These are phyloP conservation scores for Peromyscus attwateri DNA, from an alignment of 2,797 vertebrate species.

Conservation along the genomic window DNA sequence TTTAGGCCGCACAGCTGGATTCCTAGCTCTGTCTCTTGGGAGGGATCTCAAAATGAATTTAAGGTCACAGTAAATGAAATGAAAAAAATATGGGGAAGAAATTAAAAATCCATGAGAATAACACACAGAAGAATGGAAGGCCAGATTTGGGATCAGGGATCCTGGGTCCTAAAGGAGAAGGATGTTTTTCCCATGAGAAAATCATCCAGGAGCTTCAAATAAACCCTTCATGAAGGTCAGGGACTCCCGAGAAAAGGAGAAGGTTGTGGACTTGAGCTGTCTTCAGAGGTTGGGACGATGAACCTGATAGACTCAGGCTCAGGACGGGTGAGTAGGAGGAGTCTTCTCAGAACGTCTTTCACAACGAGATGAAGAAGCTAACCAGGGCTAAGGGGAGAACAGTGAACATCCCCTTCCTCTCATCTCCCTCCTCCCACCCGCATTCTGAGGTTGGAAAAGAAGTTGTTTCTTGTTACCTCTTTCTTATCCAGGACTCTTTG, in stretches of 20 bases:
- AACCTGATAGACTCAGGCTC: conserved; percentile 55
- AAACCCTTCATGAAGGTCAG: conserved; percentile 38
- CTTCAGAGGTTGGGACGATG: background rate
- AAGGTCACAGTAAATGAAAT: conserved; percentile 25
- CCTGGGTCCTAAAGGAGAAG: conserved; percentile 23
- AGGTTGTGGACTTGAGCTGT: conserved; percentile 46
- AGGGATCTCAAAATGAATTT: conserved; percentile 33
- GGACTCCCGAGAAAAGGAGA: conserved; percentile 50
- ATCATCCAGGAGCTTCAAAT: conserved; percentile 9
- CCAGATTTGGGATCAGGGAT: conserved; percentile 6
- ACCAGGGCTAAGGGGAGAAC: background rate
- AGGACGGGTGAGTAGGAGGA: background rate
- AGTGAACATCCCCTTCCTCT: background rate
- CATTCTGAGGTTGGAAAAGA: conserved; percentile 3
- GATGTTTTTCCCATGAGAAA: conserved; percentile 84
- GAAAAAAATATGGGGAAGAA: background rate
- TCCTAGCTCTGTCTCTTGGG: background rate
- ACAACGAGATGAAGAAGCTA: conserved; percentile 7
- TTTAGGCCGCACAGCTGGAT: background rate
- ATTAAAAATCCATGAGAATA: conserved; percentile 70
- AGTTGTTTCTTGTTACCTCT: conserved; percentile 48
- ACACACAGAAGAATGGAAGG: background rate
- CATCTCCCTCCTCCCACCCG: background rate
- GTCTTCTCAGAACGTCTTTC: background rate
- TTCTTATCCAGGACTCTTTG: conserved; percentile 29